Evolutionary conservation across 2,797 vertebrate species (phyloP).

Genomic region (Anableps anableps): DNA sequence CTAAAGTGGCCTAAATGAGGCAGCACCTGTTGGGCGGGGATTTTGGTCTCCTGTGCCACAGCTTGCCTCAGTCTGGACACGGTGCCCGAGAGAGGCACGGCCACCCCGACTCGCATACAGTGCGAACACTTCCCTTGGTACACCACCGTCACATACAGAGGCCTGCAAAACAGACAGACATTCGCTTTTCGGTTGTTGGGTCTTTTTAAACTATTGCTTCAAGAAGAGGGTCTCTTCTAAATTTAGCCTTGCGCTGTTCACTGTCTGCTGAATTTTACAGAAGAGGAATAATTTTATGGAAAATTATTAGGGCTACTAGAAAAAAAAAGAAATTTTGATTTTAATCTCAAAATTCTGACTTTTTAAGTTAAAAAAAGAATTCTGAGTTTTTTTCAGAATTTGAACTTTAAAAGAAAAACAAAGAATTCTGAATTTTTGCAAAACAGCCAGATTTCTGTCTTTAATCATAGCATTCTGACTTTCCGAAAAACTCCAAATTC

Average conservation of each 20-base stretch:
- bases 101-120: slow-evolving; percentile 97
- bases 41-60: slow-evolving; percentile 95
- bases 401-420: too few relatives aligned
- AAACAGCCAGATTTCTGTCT: too few relatives aligned
- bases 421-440: too few relatives aligned
- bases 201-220: slow-evolving; percentile 28
- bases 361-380: background rate
- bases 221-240: slow-evolving; percentile 52
- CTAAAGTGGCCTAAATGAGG: slow-evolving; percentile 9
- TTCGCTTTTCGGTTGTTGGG: slow-evolving; percentile 45
- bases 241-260: slow-evolving; percentile 63
- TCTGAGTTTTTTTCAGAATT: too few relatives aligned
- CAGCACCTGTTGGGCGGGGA: slow-evolving; percentile 92
- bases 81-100: slow-evolving; percentile 91
- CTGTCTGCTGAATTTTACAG: slow-evolving; percentile 26
- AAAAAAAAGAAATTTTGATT: background rate
- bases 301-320: background rate
- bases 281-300: slow-evolving; percentile 27
- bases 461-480: too few relatives aligned
- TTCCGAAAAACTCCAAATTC: too few relatives aligned
- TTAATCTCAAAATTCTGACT: background rate
- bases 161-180: slow-evolving; percentile 79
- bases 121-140: slow-evolving; percentile 97
- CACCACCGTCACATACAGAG: slow-evolving; percentile 94
- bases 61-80: slow-evolving; percentile 93